Conservation (phyloP, 2,888 invertebrate genomes). For the Apamea sordens region DNA sequence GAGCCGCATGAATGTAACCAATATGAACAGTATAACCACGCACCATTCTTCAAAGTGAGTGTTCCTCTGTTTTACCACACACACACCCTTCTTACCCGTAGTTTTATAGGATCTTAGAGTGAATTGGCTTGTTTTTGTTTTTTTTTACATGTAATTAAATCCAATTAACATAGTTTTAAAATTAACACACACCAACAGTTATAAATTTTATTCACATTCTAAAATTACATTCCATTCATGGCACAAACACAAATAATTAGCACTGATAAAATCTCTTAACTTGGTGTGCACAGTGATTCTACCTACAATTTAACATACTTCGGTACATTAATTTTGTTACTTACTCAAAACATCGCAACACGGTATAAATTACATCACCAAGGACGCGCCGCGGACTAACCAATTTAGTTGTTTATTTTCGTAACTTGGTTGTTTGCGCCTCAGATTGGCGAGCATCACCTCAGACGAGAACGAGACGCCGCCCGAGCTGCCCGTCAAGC, state of each 20-base stretch:
- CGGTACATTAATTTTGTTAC: slow-evolving; percentile 59
- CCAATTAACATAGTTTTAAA: slow-evolving; percentile 24
- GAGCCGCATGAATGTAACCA: slow-evolving; percentile 88
- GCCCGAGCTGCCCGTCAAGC: slow-evolving; percentile 91
- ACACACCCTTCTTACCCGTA: slow-evolving; percentile 44
- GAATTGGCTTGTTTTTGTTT: slow-evolving; percentile 44
- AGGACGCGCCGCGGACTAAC: slow-evolving; percentile 48
- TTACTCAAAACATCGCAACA: slow-evolving; percentile 54
- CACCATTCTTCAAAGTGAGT: slow-evolving; percentile 88
- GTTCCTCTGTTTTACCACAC: slow-evolving; percentile 58
- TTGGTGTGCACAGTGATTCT: slow-evolving; percentile 31
- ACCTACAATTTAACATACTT: slow-evolving; percentile 43
- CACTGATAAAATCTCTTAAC: slow-evolving; percentile 47
- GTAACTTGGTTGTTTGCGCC: slow-evolving; percentile 57
- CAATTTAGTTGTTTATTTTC: slow-evolving; percentile 57
- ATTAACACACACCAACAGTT: slow-evolving; percentile 23
- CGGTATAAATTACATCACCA: slow-evolving; percentile 43
- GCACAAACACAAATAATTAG: slow-evolving; percentile 43
- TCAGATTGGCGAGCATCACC: slow-evolving; percentile 85
- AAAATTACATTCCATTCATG: slow-evolving; percentile 22
- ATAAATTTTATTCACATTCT: slow-evolving; percentile 19
- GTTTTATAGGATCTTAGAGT: slow-evolving; percentile 20
- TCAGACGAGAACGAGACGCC: slow-evolving; percentile 89
- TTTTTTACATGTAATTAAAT: slow-evolving; percentile 39
- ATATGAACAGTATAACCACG: slow-evolving; percentile 86